Evolutionary conservation across 2,797 vertebrate species (phyloP), one percentile per base, ranked within the genome.

Genomic region (Nyctibius grandis): DNA sequence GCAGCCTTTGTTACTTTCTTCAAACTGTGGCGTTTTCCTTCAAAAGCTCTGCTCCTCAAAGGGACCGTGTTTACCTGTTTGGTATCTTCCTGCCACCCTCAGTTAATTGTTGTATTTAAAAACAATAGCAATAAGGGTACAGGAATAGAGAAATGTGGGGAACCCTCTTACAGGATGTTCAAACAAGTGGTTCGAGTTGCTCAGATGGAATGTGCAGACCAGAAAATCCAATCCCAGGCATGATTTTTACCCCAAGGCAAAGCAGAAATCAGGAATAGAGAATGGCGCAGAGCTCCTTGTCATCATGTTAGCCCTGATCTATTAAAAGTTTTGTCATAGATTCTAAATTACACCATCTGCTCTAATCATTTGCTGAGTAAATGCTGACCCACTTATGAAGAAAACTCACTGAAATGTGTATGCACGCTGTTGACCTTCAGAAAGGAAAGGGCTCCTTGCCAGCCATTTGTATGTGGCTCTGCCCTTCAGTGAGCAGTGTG

Each of bases 1-100:
- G 97, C 96, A 88, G 97, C 94, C 96, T 98, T 98, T 98, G 98
- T 98, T 97, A 96, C 97, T 97, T 97, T 98, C 95, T 87, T 96
- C 95, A 97, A 97, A 98, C 94, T 95, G 86, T 61, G 97, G 79
- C 89, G 96, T 94, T 93, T 97, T 94, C 95, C 94, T 96, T 95
- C 91, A 92, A 93, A 97, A 97, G 73, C 87, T 84, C 85, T 92
- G 91, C 77, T 96, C 81, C 57, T 91, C 6, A 3, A 94, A 94
- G 73, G 85, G 83, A 73, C 61, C 3, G 0, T 36, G 31, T 94
- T 96, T 92, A 95, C 91, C 82, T 88, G 79, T 28, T 67, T 57
- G 38, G 60, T 81, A 68, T 48, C 78, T 63, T 78, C 91, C 91
- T 76, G 59, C 28, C 74, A 87, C 31, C 76, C 73, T 63, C 77